A percentile compares a stretch with the other conserved stretches of the same genome.
These are phyloP conservation scores for Drosophila histrio DNA, from an alignment of 2,888 invertebrate species.

Conservation along the genomic window DNA sequence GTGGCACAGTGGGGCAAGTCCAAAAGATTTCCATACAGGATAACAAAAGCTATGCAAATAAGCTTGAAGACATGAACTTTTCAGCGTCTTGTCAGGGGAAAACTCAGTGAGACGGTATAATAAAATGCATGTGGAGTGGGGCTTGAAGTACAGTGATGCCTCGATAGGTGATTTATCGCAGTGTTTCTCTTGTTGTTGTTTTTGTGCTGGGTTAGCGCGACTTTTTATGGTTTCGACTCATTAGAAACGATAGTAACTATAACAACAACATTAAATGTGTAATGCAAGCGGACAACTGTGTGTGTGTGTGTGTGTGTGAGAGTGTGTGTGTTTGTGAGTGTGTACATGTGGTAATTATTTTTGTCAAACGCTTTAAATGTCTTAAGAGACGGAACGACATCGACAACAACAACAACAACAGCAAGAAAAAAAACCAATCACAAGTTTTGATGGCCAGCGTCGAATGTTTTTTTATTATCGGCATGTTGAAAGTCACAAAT, in stretches of 20 bases:
- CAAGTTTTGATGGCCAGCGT: constrained; percentile 68
- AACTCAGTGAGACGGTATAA: background rate
- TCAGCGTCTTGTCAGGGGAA: background rate
- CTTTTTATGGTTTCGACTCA: constrained; percentile 50
- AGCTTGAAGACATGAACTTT: background rate
- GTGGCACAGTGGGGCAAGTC: background rate
- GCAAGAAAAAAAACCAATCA: constrained; percentile 62
- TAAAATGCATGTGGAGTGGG: background rate
- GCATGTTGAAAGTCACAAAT: constrained; percentile 58
- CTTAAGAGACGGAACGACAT: constrained; percentile 27
- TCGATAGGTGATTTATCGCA: constrained; percentile 26
- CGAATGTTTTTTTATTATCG: constrained; percentile 57
- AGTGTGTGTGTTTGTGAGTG: constrained; percentile 32
- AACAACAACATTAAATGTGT: constrained; percentile 53
- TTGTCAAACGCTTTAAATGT: constrained; percentile 67
- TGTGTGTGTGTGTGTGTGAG: constrained; percentile 6
- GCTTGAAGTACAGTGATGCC: background rate
- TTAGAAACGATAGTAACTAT: constrained; percentile 60
- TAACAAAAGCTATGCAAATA: background rate
- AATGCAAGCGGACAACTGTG: background rate
- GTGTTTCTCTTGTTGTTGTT: too few species aligned
- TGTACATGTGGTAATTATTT: constrained; percentile 65
- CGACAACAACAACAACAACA: constrained; percentile 6
- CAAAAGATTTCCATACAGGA: background rate
- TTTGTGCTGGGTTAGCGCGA: background rate